A percentile compares a stretch with the other conserved stretches of the same genome.
Conservation (phyloP, 2,888 invertebrate species). For the Parnassius glacialis region DNA sequence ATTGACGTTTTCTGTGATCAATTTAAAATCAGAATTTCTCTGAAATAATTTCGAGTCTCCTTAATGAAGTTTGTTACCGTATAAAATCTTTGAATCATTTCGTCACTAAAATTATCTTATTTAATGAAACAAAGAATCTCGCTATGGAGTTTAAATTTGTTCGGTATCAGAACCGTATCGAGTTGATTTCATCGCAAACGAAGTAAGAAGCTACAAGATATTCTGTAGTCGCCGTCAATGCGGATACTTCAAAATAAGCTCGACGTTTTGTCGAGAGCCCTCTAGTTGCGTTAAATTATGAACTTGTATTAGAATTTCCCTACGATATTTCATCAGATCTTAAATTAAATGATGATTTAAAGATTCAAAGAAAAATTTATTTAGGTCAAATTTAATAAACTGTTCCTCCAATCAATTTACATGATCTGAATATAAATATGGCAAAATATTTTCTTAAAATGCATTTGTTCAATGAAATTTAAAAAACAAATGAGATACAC, state of each 20-base stretch:
- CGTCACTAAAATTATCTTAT: constrained; percentile 34
- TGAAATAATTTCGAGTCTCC: neutral
- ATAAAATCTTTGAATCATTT: constrained; percentile 2
- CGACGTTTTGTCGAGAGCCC: constrained; percentile 48
- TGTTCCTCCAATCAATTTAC: too few species aligned
- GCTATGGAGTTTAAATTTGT: constrained; percentile 39
- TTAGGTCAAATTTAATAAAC: too few species aligned
- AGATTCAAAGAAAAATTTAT: neutral
- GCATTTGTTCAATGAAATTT: too few species aligned
- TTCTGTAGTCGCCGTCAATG: constrained; percentile 37
- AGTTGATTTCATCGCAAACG: constrained; percentile 51
- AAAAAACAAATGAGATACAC: too few species aligned
- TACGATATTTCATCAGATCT: constrained; percentile 32
- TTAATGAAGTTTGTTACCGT: constrained; percentile 2
- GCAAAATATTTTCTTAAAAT: too few species aligned
- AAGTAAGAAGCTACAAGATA: constrained; percentile 45
- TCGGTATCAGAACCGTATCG: constrained; percentile 43
- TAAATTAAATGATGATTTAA: constrained; percentile 1
- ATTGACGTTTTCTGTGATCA: neutral
- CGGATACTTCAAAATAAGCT: constrained; percentile 51
- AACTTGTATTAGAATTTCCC: constrained; percentile 48
- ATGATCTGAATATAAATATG: too few species aligned
- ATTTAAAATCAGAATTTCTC: neutral
- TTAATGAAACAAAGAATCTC: constrained; percentile 44
- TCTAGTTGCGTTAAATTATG: constrained; percentile 49